Evolutionary conservation across 2,888 invertebrate species (phyloP).

Genomic region (Agrenia bidenticulata): DNA sequence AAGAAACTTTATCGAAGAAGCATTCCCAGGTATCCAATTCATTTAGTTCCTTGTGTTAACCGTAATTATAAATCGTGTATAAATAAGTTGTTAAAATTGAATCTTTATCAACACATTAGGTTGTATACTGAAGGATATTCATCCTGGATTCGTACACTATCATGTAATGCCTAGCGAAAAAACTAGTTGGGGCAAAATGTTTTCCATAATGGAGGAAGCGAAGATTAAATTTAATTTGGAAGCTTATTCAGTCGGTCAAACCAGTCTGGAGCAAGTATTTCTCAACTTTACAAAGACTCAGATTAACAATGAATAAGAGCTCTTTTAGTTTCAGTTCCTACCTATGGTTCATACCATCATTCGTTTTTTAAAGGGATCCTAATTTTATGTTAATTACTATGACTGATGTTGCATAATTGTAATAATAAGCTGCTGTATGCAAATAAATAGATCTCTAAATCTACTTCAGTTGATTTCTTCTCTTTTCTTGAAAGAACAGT

Average conservation of each 20-base stretch:
- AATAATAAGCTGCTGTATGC: too few species aligned
- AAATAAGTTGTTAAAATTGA: too few species aligned
- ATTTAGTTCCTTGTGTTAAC: neutral
- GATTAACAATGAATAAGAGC: slow-evolving; percentile 13
- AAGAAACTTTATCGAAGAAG: slow-evolving; percentile 22
- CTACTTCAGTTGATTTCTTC: too few species aligned
- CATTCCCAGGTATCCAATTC: slow-evolving; percentile 17
- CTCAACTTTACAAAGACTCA: slow-evolving; percentile 41
- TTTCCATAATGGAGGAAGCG: slow-evolving; percentile 58
- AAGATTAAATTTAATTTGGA: slow-evolving; percentile 64
- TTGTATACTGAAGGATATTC: slow-evolving; percentile 64
- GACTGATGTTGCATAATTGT: too few species aligned
- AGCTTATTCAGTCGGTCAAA: slow-evolving; percentile 77
- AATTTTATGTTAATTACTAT: too few species aligned
- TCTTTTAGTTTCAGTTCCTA: too few species aligned
- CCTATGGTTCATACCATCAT: too few species aligned
- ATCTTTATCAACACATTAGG: neutral
- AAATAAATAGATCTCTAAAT: too few species aligned
- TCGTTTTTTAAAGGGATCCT: too few species aligned
- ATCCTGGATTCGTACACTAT: slow-evolving; percentile 70
- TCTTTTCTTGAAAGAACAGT: too few species aligned
- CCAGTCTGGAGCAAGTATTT: slow-evolving; percentile 73
- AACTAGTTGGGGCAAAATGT: slow-evolving; percentile 68
- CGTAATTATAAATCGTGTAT: slow-evolving; percentile 35
- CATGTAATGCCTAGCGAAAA: slow-evolving; percentile 64